Base-by-base conservation (phyloP, 2,113 vertebrate genomes). In the Chamaea fasciata region DNA sequence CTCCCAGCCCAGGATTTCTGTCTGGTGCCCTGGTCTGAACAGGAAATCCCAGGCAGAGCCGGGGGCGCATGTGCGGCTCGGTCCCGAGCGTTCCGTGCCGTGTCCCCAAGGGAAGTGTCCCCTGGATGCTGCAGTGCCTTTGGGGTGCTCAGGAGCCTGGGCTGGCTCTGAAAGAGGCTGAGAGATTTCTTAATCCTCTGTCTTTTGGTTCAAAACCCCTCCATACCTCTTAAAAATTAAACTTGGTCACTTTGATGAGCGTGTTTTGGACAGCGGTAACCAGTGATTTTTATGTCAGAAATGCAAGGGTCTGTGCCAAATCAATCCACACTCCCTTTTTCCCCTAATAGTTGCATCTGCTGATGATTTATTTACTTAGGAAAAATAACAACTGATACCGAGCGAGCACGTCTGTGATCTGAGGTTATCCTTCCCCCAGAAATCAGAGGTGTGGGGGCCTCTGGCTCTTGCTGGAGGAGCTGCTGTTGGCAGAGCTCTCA, bases 11-110 rank as follows among this genome's bases (percentile, higher is more conserved):
- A 13, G 92, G 50, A 4, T 75, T 67, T 64, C 62, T 92, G 91
- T 67, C 90, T 75, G 87, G 87, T 96, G 92, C 93, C 93, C 96
- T 50, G 87, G 5, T 86, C 77, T 79, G 95, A 39, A 1, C 93
- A 95, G 96, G 91, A 94, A 92, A 92, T 87, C 91, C 55, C 94
- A 27, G 89, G 93, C 94, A 59, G 27, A 64, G 31, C 53, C 39
- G 3, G 3, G 7, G 7, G 7, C n/a, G 16, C 87, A 35, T 31
- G 94, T 30, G 81, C 22, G 1, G 84, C 16, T 42, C 33, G 1
- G 6, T 27, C 22, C 10, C 3, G 1, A 49, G 60, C n/a, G 1
- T 3, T 3, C 15, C 3, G 2, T 1, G 50, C 6, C 22, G 3
- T 3, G 2, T 46, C 62, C 52, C 52, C 3, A 27, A 1, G 3